Percentiles rank a stretch among this genome's conserved stretches.
These are phyloP conservation scores for Idris sp. DNA, from an alignment of 1,140 invertebrate genomes.

Conservation along the genomic window DNA sequence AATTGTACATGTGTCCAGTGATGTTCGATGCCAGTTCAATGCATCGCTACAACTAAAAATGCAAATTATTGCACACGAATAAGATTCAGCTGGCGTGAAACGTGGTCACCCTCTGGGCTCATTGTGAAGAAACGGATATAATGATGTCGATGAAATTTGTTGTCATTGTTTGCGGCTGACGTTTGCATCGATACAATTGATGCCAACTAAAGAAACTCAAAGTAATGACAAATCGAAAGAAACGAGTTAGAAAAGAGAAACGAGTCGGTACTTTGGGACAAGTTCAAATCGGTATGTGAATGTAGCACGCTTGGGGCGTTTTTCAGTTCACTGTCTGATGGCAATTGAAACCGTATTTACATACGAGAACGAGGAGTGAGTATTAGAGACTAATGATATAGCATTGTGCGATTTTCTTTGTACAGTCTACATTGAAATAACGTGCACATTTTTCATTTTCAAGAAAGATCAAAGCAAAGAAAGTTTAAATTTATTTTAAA, in stretches of 20 bases:
- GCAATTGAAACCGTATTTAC: constrained; percentile 14
- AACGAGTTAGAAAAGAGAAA: constrained; percentile 12
- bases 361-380: neutral
- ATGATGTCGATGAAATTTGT: constrained; percentile 29
- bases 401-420: constrained; percentile 16
- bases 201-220: constrained; percentile 21
- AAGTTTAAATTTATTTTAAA: too few relatives aligned
- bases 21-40: constrained; percentile 61
- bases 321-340: constrained; percentile 1
- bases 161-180: constrained; percentile 43
- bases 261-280: neutral
- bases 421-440: too few relatives aligned
- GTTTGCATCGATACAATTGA: constrained; percentile 35
- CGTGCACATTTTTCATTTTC: too few relatives aligned
- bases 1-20: constrained; percentile 42
- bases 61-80: constrained; percentile 73
- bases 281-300: neutral
- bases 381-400: constrained; percentile 18
- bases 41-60: constrained; percentile 66
- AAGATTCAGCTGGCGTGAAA: constrained; percentile 68
- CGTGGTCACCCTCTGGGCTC: constrained; percentile 47
- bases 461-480: too few relatives aligned
- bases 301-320: constrained; percentile 1
- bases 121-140: constrained; percentile 29
- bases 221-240: constrained; percentile 22